These are phyloP conservation scores for Rhabdornis inornatus DNA, from an alignment of 2,113 vertebrate species.

Conservation along the genomic window DNA sequence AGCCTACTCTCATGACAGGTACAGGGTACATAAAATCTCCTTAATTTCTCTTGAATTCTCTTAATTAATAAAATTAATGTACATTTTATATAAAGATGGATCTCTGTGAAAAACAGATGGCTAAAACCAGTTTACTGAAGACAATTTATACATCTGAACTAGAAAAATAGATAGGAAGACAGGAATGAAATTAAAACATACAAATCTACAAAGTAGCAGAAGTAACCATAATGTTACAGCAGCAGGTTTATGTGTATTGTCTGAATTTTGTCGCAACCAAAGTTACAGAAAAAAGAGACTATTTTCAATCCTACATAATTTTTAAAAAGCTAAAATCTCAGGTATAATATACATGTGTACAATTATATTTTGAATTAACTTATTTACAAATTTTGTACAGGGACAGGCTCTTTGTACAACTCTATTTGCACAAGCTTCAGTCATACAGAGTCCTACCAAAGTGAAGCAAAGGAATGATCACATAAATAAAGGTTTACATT, in stretches of 20 bases:
- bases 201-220: neutral
- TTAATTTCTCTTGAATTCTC: neutral
- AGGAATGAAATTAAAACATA: neutral
- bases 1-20: neutral
- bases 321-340: neutral
- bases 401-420: neutral
- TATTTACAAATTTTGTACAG: neutral
- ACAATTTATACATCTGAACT: neutral
- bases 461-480: neutral
- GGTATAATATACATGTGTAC: neutral
- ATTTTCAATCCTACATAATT: neutral
- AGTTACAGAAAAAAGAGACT: neutral
- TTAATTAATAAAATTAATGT: neutral
- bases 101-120: neutral
- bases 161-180: neutral
- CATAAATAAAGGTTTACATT: neutral
- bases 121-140: neutral
- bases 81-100: neutral
- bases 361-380: neutral
- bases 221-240: neutral
- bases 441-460: neutral
- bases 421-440: neutral
- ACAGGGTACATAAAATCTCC: neutral
- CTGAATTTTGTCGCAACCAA: neutral
- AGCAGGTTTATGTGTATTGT: neutral